Percentiles rank a stretch among this genome's conserved stretches.
phyloP scores from a whole-genome alignment of 2,888 invertebrate species.

The Scaptomyza parva region DNA sequence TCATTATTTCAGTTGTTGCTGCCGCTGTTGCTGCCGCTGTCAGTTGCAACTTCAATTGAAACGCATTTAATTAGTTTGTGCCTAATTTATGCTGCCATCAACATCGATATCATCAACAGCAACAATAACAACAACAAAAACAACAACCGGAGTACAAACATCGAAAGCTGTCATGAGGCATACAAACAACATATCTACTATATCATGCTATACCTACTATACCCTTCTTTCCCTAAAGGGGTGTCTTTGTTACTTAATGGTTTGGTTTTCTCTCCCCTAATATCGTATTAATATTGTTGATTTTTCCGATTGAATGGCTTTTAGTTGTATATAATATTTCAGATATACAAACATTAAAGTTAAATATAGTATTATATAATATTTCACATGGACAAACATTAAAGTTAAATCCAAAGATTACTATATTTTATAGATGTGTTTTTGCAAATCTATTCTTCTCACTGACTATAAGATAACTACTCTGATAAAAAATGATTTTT shows the following conservation, averaged over 20 bases:
- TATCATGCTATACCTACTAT: constrained; percentile 31
- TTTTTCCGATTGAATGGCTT: too few relatives aligned
- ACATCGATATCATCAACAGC: constrained; percentile 32
- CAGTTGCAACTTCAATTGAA: constrained; percentile 69
- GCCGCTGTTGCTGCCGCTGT: not conserved
- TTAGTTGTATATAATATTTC: too few relatives aligned
- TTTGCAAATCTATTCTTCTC: too few relatives aligned
- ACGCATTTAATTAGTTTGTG: constrained; percentile 75
- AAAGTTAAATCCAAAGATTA: too few relatives aligned
- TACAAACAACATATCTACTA: constrained; percentile 14
- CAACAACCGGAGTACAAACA: constrained; percentile 22
- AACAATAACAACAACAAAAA: constrained; percentile 13
- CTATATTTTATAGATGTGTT: too few relatives aligned
- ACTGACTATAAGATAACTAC: too few relatives aligned
- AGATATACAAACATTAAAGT: too few relatives aligned
- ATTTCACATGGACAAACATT: too few relatives aligned
- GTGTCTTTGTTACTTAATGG: not conserved
- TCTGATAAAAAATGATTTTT: too few relatives aligned
- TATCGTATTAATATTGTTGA: too few relatives aligned
- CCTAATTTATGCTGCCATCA: constrained; percentile 71
- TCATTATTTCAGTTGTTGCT: constrained; percentile 39
- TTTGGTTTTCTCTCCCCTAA: too few relatives aligned
- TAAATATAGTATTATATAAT: too few relatives aligned
- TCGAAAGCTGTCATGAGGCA: constrained; percentile 44
- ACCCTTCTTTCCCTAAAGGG: not conserved